These are phyloP conservation scores for Apotomis turbidana DNA, from an alignment of 2,888 invertebrate species.

Conservation along the genomic window DNA sequence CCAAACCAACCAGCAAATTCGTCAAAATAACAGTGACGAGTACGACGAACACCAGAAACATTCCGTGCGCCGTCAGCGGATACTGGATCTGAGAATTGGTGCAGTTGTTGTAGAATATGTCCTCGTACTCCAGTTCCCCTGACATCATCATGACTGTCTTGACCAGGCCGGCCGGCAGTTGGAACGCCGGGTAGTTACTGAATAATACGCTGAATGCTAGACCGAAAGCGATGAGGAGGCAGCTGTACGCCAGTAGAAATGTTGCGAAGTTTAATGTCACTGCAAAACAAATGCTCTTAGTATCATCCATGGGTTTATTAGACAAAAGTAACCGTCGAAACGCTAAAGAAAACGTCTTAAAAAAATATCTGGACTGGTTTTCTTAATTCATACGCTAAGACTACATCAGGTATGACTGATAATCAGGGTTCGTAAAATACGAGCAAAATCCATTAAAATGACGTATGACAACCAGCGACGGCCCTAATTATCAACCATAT, in stretches of 20 bases:
- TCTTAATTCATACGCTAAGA: no score
- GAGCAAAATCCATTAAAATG: no score
- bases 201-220: constrained; percentile 92
- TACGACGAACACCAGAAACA: constrained; percentile 90
- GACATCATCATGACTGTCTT: constrained; percentile 96
- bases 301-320: no score
- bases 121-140: constrained; percentile 93
- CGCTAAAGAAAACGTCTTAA: no score
- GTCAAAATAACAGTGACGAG: constrained; percentile 92
- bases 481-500: no score
- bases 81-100: constrained; percentile 83
- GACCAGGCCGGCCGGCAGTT: constrained; percentile 85
- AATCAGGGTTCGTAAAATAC: no score
- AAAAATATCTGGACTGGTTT: no score
- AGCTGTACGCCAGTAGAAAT: constrained; percentile 91
- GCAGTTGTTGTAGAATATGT: constrained; percentile 88
- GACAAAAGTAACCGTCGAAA: no score
- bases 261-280: constrained; percentile 93
- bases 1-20: constrained; percentile 92
- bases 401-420: no score
- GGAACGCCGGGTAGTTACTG: constrained; percentile 89
- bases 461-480: no score
- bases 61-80: constrained; percentile 88
- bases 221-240: constrained; percentile 91
- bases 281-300: constrained; percentile 55